Evolutionary conservation across 2,113 vertebrate species (phyloP).

Genomic region (Uropsilus gracilis): DNA sequence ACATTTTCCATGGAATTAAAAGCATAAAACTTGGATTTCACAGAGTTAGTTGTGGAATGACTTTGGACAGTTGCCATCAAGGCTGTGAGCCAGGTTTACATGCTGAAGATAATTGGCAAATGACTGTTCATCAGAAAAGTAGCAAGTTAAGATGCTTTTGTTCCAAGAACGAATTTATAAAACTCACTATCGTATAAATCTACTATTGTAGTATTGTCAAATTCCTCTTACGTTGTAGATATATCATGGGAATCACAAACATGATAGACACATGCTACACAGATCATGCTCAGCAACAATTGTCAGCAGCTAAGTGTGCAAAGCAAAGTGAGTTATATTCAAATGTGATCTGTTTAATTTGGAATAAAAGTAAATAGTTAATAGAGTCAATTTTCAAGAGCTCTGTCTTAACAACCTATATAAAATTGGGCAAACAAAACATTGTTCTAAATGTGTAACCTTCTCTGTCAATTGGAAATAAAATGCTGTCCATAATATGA

Average conservation of each 20-base stretch:
- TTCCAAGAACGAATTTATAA: background rate
- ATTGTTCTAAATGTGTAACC: background rate
- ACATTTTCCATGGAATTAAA: slow-evolving; percentile 2
- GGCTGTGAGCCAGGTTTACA: background rate
- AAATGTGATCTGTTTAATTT: background rate
- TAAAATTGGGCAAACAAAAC: background rate
- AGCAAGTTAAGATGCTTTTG: background rate
- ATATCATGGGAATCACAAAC: background rate
- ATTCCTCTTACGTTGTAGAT: background rate
- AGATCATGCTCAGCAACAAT: background rate
- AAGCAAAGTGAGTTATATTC: background rate
- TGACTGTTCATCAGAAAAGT: background rate
- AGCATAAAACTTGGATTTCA: background rate
- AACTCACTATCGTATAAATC: background rate
- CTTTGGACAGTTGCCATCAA: background rate
- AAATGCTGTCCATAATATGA: background rate
- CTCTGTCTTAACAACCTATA: background rate
- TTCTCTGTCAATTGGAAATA: background rate
- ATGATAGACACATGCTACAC: background rate
- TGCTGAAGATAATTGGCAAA: background rate
- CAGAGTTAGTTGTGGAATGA: background rate
- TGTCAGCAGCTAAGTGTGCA: background rate
- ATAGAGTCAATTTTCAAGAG: background rate
- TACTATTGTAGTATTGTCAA: background rate
- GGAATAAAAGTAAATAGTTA: background rate